Base-by-base conservation (phyloP, 2,888 invertebrate species). In the Yponomeuta plumbellus region DNA sequence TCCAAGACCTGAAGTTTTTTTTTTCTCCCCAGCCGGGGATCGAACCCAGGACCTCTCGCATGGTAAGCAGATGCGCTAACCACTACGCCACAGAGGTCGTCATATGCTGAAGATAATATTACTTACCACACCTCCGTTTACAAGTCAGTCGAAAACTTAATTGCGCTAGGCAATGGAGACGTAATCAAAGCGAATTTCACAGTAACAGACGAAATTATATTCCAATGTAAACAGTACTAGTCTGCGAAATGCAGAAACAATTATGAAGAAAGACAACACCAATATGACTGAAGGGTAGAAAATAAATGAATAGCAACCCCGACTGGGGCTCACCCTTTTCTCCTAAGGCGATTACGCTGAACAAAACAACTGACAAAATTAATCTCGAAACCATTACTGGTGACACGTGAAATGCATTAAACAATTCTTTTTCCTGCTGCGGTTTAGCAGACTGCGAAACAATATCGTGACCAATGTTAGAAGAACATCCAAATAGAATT, bases 391-490 rank as follows among this genome's bases (percentile, higher is more conserved):
- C 76, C 79, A 76, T 79, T 80, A 77, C 71, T 70, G 75, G 72
- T 77, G 77, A 80, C 79, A 80, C 75, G 77, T 77, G 71, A 79
- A 81, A 79, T 70, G 74, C 77, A 79, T 80, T 80, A 69, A 65
- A 67, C 69, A 56, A 59, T 65, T 65, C 61, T 66, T 68, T 39
- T 22, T 59, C 59, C 23, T 59, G 59, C 21, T 59, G 23, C 11
- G 59, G 59, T 23, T 59, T 23, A 52, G 44, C 3, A 17, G 44
- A 17, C 17, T 17, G 44, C 13, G 5, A 52, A 52, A 52, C n/a
- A 59, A 59, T 21, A 59, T 6, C 11, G 11, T 23, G 44, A 17
- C 17, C 44, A 52, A 13, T 52, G 2, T 17, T 52, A 17, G 3
- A 17, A 52, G 44, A n/a, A n/a, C n/a, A n/a, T n/a, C n/a, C n/a